Percentiles rank a stretch among this genome's conserved stretches.
Evolutionary conservation across 1,140 invertebrate genomes (phyloP).

Genomic region (Danaus melanippus): DNA sequence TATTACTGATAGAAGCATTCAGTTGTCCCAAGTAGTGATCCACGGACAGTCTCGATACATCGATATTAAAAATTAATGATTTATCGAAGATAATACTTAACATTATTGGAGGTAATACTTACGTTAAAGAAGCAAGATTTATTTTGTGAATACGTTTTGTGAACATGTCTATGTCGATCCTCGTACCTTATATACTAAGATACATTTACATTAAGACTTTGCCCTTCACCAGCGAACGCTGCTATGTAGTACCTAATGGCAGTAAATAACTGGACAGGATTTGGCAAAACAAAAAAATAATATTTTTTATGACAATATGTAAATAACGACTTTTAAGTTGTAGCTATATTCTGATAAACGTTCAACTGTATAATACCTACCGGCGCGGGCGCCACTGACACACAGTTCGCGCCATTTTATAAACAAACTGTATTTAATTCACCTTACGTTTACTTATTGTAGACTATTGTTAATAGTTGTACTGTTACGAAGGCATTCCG

Average conservation of each 20-base stretch:
- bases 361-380: slow-evolving; percentile 17
- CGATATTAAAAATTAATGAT: slow-evolving; percentile 54
- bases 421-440: slow-evolving; percentile 37
- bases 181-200: slow-evolving; percentile 9
- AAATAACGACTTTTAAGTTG: slow-evolving; percentile 12
- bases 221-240: slow-evolving; percentile 3
- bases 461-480: slow-evolving; percentile 66
- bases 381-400: slow-evolving; percentile 2
- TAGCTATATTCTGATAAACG: slow-evolving; percentile 12
- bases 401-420: slow-evolving; percentile 11
- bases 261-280: slow-evolving; percentile 22
- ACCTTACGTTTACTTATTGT: slow-evolving; percentile 57
- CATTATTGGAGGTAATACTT: slow-evolving; percentile 66
- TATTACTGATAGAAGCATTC: too few relatives aligned
- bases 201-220: slow-evolving; percentile 24
- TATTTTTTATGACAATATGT: slow-evolving; percentile 17
- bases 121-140: slow-evolving; percentile 49
- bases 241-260: slow-evolving; percentile 14
- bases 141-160: slow-evolving; percentile 60
- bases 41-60: slow-evolving; percentile 22
- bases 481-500: slow-evolving; percentile 67
- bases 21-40: slow-evolving; percentile 10
- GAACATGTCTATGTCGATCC: slow-evolving; percentile 26
- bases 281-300: slow-evolving; percentile 15
- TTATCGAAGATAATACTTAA: slow-evolving; percentile 66